Conservation (phyloP, 1,140 invertebrate species). For the Drosophila subobscura region DNA sequence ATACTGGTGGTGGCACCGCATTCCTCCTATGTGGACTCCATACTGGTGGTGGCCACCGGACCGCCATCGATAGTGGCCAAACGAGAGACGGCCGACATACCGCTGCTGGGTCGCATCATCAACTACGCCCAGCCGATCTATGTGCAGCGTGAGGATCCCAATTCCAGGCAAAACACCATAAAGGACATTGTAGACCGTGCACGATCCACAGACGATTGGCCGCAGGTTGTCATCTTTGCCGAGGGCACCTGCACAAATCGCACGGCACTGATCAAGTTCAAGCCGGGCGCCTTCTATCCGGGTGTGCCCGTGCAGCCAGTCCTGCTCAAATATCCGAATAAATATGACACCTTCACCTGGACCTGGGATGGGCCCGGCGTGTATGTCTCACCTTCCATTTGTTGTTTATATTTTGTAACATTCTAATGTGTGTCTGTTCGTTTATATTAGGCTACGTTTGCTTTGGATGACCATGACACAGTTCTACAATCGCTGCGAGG, state of each 20-base stretch:
- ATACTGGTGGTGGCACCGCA: constrained; percentile 95
- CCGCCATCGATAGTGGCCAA: constrained; percentile 95
- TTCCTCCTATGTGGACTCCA: constrained; percentile 95
- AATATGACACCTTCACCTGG: constrained; percentile 96
- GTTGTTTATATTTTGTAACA: not conserved
- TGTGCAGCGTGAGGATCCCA: constrained; percentile 95
- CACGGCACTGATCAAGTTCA: constrained; percentile 96
- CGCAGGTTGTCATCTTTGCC: constrained; percentile 97
- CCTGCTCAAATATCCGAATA: constrained; percentile 95
- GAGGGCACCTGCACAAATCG: constrained; percentile 98
- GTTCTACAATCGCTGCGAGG: constrained; percentile 94
- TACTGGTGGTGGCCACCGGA: constrained; percentile 91
- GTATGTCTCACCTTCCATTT: constrained; percentile 86
- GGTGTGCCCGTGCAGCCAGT: constrained; percentile 98
- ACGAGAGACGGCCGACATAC: constrained; percentile 90
- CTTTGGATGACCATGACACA: constrained; percentile 96
- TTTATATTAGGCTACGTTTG: constrained; percentile 81
- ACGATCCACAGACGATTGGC: constrained; percentile 93
- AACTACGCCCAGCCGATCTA: constrained; percentile 97
- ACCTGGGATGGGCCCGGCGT: constrained; percentile 98
- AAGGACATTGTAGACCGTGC: constrained; percentile 94
- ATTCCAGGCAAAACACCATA: constrained; percentile 95
- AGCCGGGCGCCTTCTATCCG: constrained; percentile 95
- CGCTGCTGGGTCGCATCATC: constrained; percentile 96
- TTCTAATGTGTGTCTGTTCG: constrained; percentile 1